Percentiles rank a stretch among this genome's conserved stretches.
Evolutionary conservation across 1,140 invertebrate species (phyloP).

Genomic region (Heliconius hermathena): DNA sequence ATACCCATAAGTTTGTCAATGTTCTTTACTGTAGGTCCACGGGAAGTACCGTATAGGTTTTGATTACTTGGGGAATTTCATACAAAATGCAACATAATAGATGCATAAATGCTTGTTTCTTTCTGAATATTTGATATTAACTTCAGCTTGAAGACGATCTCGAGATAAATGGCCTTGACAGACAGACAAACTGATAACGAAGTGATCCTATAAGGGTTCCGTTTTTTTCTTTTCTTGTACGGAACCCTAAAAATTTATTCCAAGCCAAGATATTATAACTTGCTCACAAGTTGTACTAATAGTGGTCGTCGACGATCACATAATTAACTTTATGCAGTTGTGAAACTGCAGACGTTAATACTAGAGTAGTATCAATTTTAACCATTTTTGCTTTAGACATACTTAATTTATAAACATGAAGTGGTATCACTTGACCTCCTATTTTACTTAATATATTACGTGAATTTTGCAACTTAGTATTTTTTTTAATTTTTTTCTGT

Average conservation of each 20-base stretch:
- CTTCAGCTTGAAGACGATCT: too few relatives aligned
- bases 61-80: too few relatives aligned
- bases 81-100: too few relatives aligned
- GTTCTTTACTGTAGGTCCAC: too few relatives aligned
- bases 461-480: not conserved
- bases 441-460: not conserved
- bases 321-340: slow-evolving; percentile 8
- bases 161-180: too few relatives aligned
- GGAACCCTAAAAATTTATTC: not conserved
- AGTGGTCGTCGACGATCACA: not conserved
- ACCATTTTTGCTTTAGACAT: not conserved
- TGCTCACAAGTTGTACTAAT: not conserved
- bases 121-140: too few relatives aligned
- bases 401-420: not conserved
- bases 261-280: not conserved
- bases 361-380: not conserved
- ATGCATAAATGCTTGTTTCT: too few relatives aligned
- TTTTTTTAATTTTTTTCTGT: not conserved
- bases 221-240: too few relatives aligned
- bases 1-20: too few relatives aligned
- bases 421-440: slow-evolving; percentile 1
- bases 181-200: too few relatives aligned
- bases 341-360: not conserved
- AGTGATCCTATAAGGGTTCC: too few relatives aligned
- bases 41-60: too few relatives aligned